Percentiles rank a stretch among this genome's conserved stretches.
These are phyloP conservation scores for Choloepus didactylus DNA, from an alignment of 2,797 vertebrate species.

Conservation along the genomic window DNA sequence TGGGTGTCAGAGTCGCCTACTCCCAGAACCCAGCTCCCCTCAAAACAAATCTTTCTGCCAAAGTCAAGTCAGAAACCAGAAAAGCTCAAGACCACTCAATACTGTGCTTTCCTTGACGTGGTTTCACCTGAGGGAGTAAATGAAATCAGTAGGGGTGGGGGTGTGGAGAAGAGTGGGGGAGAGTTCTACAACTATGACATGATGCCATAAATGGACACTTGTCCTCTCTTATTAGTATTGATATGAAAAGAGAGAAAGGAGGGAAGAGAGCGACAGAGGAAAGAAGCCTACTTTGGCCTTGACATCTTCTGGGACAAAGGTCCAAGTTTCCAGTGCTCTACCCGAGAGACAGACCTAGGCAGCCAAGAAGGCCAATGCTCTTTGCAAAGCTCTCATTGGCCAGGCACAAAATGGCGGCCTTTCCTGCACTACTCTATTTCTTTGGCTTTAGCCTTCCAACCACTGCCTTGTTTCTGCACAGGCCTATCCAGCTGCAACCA, in stretches of 20 bases:
- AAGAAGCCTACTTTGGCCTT: constrained; percentile 43
- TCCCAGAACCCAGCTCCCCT: not conserved
- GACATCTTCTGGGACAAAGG: constrained; percentile 40
- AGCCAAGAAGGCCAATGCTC: not conserved
- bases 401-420: not conserved
- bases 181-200: not conserved
- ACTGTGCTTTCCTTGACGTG: constrained; percentile 58
- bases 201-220: constrained; percentile 7
- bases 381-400: not conserved
- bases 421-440: not conserved
- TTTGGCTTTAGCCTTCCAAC: not conserved
- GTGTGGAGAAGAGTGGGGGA: not conserved
- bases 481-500: not conserved
- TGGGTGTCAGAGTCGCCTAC: not conserved
- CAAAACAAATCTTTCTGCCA: constrained; percentile 57
- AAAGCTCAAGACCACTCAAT: constrained; percentile 21
- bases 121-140: constrained; percentile 56
- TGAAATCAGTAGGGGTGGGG: constrained; percentile 13
- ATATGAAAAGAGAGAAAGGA: constrained; percentile 22
- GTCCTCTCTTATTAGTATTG: constrained; percentile 27
- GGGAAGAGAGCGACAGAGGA: not conserved
- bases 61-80: constrained; percentile 28
- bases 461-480: not conserved
- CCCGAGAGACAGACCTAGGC: not conserved
- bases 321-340: constrained; percentile 16